phyloP scores from a whole-genome alignment of 2,113 vertebrate species.

The Platanista minor region DNA sequence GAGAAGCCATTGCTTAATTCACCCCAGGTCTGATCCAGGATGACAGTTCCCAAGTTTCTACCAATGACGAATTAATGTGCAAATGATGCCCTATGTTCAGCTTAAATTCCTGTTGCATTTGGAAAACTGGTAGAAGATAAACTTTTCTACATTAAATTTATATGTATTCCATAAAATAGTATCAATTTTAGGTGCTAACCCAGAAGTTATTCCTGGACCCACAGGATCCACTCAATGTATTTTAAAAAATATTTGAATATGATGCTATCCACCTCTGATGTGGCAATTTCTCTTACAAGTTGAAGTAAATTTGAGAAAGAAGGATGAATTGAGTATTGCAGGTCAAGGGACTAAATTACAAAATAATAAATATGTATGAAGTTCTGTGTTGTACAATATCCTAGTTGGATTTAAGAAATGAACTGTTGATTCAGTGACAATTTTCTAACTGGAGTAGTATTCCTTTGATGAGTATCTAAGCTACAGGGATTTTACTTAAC shows the following conservation, averaged over 20 bases:
- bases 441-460: neutral
- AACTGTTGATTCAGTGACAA: neutral
- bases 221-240: conserved; percentile 1
- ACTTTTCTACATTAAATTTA: conserved; percentile 15
- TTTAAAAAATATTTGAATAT: conserved; percentile 5
- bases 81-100: neutral
- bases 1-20: neutral
- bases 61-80: neutral
- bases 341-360: neutral
- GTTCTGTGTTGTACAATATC: neutral
- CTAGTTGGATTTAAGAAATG: neutral
- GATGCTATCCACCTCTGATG: neutral
- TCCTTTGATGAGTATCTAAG: neutral
- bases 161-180: neutral
- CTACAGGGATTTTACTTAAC: neutral
- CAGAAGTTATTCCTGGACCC: conserved; percentile 11
- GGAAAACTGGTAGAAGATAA: neutral
- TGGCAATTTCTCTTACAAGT: neutral
- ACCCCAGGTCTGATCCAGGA: neutral
- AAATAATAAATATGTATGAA: neutral
- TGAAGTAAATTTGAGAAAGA: conserved; percentile 25
- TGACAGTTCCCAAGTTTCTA: neutral
- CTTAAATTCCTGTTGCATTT: conserved; percentile 7
- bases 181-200: neutral
- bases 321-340: neutral